Evolutionary conservation across 2,113 vertebrate genomes (phyloP).

Genomic region (Gasterosteus aculeatus): DNA sequence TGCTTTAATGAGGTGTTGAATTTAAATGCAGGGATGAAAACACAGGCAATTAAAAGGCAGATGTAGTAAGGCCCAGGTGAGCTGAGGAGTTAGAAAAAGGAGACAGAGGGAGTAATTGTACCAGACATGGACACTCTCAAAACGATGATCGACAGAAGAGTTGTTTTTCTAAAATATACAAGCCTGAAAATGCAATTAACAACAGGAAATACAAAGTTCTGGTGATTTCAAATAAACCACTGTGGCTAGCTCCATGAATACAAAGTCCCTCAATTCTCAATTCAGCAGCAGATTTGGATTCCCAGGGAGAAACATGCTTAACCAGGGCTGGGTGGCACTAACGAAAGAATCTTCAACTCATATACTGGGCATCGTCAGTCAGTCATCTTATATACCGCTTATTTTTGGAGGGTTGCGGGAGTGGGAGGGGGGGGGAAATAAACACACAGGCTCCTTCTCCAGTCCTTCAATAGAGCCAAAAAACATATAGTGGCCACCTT

Average conservation of each 20-base stretch:
- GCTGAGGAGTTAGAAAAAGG: conserved; percentile 37
- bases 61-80: conserved; percentile 49
- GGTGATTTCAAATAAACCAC: conserved; percentile 14
- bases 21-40: conserved; percentile 66
- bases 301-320: conserved; percentile 1
- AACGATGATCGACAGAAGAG: conserved; percentile 21
- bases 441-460: background rate
- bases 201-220: background rate
- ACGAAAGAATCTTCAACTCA: background rate
- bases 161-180: conserved; percentile 6
- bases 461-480: background rate
- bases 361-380: background rate
- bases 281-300: conserved; percentile 3
- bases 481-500: background rate
- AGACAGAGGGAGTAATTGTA: conserved; percentile 17
- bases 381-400: too few species aligned
- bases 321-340: background rate
- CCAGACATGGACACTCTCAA: conserved; percentile 34
- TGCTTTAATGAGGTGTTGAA: conserved; percentile 74
- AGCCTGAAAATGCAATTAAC: conserved; percentile 5
- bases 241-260: conserved; percentile 11
- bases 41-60: conserved; percentile 69
- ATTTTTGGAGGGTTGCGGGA: too few species aligned
- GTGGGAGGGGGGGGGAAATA: too few species aligned
- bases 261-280: conserved; percentile 3